Conservation (phyloP, 2,113 vertebrate genomes). For the Hystrix brachyura region DNA sequence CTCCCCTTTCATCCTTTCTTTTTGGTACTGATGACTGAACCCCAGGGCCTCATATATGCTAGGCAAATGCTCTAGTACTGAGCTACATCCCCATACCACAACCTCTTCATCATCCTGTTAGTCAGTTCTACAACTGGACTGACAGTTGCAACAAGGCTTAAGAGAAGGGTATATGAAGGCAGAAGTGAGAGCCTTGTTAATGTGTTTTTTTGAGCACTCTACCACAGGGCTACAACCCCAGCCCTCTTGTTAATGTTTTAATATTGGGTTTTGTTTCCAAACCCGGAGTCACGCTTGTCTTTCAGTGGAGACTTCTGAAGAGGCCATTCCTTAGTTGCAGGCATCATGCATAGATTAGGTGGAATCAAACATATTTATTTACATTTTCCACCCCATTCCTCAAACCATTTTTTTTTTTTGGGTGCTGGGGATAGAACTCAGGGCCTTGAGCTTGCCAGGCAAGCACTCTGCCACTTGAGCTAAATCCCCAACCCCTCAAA, state of each 20-base stretch:
- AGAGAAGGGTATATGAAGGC: not conserved
- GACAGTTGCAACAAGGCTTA: constrained; percentile 34
- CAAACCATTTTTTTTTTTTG: constrained; percentile 14
- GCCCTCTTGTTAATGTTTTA: not conserved
- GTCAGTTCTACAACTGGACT: not conserved
- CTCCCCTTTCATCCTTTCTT: not conserved
- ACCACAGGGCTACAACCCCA: not conserved
- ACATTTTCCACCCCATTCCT: not conserved
- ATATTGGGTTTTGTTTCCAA: constrained; percentile 7
- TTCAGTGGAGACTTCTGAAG: not conserved
- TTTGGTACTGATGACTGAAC: not conserved
- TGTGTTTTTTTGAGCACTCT: not conserved
- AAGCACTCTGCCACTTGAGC: too few relatives aligned
- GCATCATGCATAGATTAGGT: not conserved
- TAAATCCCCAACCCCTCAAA: not conserved
- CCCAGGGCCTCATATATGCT: not conserved
- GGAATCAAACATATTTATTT: not conserved
- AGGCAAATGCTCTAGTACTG: not conserved
- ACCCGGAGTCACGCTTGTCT: constrained; percentile 38
- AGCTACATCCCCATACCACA: not conserved
- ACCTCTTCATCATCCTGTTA: constrained; percentile 38
- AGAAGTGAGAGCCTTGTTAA: constrained; percentile 12
- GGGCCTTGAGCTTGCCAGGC: too few relatives aligned
- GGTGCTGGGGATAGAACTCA: too few relatives aligned
- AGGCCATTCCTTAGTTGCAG: constrained; percentile 46